Percentiles rank a stretch among this genome's conserved stretches.
phyloP scores from a whole-genome alignment of 2,888 invertebrate genomes.

The Gymnocheta viridis region DNA sequence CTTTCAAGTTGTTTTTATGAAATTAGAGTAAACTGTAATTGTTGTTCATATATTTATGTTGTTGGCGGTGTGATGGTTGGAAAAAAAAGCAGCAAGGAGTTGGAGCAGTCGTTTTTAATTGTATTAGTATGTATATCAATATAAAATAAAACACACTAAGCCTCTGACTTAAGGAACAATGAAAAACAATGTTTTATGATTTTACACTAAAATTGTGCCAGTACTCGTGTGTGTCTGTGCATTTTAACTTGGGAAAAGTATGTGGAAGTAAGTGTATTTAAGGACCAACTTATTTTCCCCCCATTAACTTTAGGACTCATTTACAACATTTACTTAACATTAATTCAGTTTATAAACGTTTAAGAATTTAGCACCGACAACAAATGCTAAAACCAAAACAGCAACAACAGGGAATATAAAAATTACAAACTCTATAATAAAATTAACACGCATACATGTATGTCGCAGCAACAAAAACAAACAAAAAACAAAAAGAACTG shows the following conservation, averaged over 20 bases:
- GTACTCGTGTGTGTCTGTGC: conserved; percentile 4
- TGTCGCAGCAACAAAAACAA: too few relatives aligned
- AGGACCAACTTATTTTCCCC: conserved; percentile 52
- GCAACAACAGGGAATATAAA: conserved; percentile 63
- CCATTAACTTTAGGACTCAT: conserved; percentile 70
- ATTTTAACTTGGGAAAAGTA: conserved; percentile 17
- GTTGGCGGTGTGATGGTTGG: conserved; percentile 14
- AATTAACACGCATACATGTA: conserved; percentile 63
- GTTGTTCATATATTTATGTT: conserved; percentile 69
- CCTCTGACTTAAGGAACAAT: conserved; percentile 14
- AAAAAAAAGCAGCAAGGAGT: conserved; percentile 2
- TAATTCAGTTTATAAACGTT: conserved; percentile 80
- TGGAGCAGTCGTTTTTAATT: conserved; percentile 64
- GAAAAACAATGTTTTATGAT: conserved; percentile 43
- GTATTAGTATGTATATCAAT: conserved; percentile 34
- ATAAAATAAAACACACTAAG: conserved; percentile 16
- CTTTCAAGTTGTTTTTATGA: conserved; percentile 49
- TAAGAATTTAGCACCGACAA: conserved; percentile 74
- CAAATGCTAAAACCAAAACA: conserved; percentile 43
- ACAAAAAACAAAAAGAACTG: background rate
- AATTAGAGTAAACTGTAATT: conserved; percentile 73
- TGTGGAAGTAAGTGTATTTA: conserved; percentile 27
- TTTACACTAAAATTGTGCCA: background rate
- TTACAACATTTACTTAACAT: conserved; percentile 74
- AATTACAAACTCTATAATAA: conserved; percentile 62